Conservation (phyloP, 2,888 invertebrate genomes). For the Dolomedes plantarius region DNA sequence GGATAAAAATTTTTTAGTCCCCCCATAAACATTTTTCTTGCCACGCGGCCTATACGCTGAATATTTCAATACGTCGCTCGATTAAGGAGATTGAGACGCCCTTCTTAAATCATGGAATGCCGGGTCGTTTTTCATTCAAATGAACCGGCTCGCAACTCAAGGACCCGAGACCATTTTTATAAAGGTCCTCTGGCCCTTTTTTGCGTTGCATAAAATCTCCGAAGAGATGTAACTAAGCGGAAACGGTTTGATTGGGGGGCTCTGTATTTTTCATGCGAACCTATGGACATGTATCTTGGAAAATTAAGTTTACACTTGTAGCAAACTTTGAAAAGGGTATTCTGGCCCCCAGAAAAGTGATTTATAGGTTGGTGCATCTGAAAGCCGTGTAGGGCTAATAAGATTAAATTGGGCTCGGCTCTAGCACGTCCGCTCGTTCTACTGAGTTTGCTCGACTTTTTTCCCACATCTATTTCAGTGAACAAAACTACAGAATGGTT, state of each 20-base stretch:
- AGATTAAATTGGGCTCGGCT: neutral
- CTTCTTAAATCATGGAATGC: conserved; percentile 60
- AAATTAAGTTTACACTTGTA: conserved; percentile 32
- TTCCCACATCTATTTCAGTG: no score
- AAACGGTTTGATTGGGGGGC: conserved; percentile 20
- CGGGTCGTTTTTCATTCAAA: conserved; percentile 68
- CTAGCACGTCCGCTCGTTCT: neutral
- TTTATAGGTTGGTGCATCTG: neutral
- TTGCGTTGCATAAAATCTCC: neutral
- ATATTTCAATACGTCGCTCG: conserved; percentile 65
- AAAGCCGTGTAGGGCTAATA: neutral
- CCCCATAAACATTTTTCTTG: conserved; percentile 65
- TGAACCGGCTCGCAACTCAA: conserved; percentile 33
- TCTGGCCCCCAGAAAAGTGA: neutral
- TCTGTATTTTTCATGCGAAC: conserved; percentile 2
- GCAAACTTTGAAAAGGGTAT: conserved; percentile 4
- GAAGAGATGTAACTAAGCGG: conserved; percentile 17
- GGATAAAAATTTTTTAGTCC: neutral
- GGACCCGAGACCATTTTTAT: conserved; percentile 23
- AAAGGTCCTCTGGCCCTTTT: neutral
- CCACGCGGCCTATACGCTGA: conserved; percentile 50
- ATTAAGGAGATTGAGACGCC: conserved; percentile 62
- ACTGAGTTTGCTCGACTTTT: no score
- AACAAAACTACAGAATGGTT: no score
- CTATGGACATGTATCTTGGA: conserved; percentile 2